Base-by-base conservation (phyloP, 2,113 vertebrate genomes). In the Arothron firmamentum region DNA sequence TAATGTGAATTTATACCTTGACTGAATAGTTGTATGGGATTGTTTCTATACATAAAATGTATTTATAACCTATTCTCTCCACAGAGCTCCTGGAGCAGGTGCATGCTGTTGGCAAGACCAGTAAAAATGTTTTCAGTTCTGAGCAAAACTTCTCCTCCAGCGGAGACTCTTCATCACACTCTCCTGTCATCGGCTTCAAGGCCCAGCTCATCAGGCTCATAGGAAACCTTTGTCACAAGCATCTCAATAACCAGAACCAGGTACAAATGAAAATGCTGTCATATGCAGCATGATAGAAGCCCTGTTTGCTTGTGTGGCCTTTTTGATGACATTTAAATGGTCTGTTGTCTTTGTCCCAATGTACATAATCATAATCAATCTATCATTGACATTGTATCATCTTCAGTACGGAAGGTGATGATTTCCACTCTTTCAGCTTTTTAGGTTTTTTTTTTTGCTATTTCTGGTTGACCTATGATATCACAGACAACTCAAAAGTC, bases 121-220 rank as follows among this genome's bases (percentile, higher is more conserved):
- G 88, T 21, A 75, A 87, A 49, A 96, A 94, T 41, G 55, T 95
- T 65, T 98, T 98, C 75, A 96, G 91, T 12, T 10, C 88, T 6
- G 69, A 83, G 1, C 92, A 93, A 38, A 83, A 89, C 67, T 70
- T 93, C 52, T 90, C 84, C 34, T 59, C 79, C 49, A 64, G 79
- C 34, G 14, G 42, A 6, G 90, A 89, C 3, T 60, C 81, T 1
- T 85, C 90, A 8, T 54, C 90, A n/a, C 76, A 88, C 0, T 93
- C 89, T 46, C 89, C 93, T 25, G 91, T 90, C 0, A 70, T 93
- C 70, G 93, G 92, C 47, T 96, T 99, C 64, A 97, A 97, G 80
- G 89, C 90, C 81, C 95, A 98, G 60, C 94, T 99, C 67, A 92
- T 99, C 65, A 91, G 95, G 28, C 90, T 99, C 52, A 93, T 98